Evolutionary conservation across 2,888 invertebrate genomes (phyloP), one percentile per base, ranked within the genome.

Genomic region (Tridacna gigas): DNA sequence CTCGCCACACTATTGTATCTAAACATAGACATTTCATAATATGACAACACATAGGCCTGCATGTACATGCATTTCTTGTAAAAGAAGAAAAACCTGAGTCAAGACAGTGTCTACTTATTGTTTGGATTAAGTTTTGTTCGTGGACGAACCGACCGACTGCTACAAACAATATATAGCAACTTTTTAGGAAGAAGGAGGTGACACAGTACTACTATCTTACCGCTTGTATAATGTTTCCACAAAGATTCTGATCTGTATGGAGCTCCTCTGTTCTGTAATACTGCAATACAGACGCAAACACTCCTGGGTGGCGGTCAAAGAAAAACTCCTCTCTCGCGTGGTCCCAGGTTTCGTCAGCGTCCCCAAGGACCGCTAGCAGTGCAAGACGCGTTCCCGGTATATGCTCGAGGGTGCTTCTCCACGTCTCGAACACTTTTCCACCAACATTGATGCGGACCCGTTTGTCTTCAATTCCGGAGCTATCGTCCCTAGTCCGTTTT

Each of bases 291-390:
- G 91, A 86, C 0, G 92, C 89, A 79, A 94, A 94, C 7, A 92
- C 93, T 3, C 91, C 91, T 0, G 94, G 93, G 80, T 94, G 93
- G 20, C 94, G 84, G 85, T 94, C 94, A 83, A 94, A 94, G 86
- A 94, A 94, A 82, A 91, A 94, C 80, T 94, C 94, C 7, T 89
- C 79, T 4, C 83, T 84, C 22, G 91, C 92, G 0, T 71, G 67
- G 80, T 94, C 94, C 89, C 92, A 94, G 0, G 86, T 90, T 71
- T 93, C 94, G 82, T 94, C 94, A 0, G 89, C 86, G 67, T 94
- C 92, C 61, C 90, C 88, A 0, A 92, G 90, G 0, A 90, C 80
- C 0, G 94, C 91, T 76, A 94, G 84, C 45, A 91, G 84, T 11
- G 93, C 93, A 45, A 94, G 90, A 15, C 94, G 86, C 12, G 94